These are phyloP conservation scores for Clangula hyemalis DNA, from an alignment of 2,797 vertebrate species.

Conservation along the genomic window DNA sequence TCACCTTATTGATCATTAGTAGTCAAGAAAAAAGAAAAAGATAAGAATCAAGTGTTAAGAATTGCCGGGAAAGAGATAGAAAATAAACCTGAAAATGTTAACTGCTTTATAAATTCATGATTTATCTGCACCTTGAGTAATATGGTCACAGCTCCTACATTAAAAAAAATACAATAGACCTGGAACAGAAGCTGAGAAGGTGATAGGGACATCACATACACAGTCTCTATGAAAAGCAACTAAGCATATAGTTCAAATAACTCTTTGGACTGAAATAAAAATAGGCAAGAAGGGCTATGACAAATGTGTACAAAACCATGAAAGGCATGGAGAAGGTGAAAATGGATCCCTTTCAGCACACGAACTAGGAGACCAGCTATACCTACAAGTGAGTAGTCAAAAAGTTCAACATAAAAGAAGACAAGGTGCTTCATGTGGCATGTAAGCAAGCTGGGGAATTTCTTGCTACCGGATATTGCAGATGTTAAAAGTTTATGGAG, in stretches of 20 bases:
- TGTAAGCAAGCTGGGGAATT: background rate
- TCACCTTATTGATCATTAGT: background rate
- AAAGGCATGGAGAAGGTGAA: background rate
- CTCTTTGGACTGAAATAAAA: background rate
- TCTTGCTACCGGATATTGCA: conserved; percentile 15
- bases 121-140: background rate
- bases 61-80: background rate
- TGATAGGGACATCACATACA: background rate
- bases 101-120: background rate
- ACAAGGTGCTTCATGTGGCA: background rate
- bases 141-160: background rate
- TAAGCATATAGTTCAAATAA: background rate
- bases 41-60: background rate
- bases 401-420: background rate
- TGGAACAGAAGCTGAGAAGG: background rate
- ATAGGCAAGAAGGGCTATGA: background rate
- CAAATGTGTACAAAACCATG: background rate
- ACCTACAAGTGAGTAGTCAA: background rate
- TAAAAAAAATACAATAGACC: background rate
- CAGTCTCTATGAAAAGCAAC: background rate
- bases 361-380: background rate
- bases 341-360: background rate
- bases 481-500: conserved; percentile 27
- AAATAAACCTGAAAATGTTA: background rate
- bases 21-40: background rate